These are phyloP conservation scores for Adrianichthys oophorus DNA, from an alignment of 2,797 vertebrate genomes.

Conservation along the genomic window DNA sequence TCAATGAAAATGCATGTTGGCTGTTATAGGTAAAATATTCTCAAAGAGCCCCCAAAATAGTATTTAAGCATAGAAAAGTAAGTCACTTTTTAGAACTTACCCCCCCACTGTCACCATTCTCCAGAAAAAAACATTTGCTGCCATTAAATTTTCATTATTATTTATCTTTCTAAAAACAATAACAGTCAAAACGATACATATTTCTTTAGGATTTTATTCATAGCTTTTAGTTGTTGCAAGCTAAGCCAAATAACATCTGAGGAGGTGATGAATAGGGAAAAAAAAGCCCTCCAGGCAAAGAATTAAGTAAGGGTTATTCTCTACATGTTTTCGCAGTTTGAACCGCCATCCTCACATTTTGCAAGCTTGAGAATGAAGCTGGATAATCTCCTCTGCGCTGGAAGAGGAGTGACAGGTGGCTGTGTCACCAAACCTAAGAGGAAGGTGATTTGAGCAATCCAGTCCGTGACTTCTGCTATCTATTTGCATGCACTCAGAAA, in stretches of 20 bases:
- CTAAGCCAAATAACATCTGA: slow-evolving; percentile 8
- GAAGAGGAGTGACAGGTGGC: slow-evolving; percentile 80
- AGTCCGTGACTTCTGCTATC: slow-evolving; percentile 45
- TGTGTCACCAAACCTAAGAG: slow-evolving; percentile 75
- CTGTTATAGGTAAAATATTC: too few species aligned
- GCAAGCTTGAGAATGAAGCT: slow-evolving; percentile 66
- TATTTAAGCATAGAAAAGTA: too few species aligned
- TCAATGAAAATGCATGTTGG: too few species aligned
- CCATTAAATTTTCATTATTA: too few species aligned
- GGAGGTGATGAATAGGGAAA: slow-evolving; percentile 69
- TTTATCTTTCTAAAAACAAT: too few species aligned
- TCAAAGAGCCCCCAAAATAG: too few species aligned
- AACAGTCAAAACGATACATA: too few species aligned
- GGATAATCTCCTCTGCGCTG: slow-evolving; percentile 76
- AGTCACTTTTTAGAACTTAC: too few species aligned
- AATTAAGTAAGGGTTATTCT: slow-evolving; percentile 72
- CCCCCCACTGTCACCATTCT: too few species aligned
- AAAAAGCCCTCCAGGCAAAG: slow-evolving; percentile 51
- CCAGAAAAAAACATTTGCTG: too few species aligned
- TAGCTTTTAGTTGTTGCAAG: too few species aligned
- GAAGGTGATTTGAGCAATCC: slow-evolving; percentile 62
- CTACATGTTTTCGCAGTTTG: slow-evolving; percentile 57
- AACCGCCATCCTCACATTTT: slow-evolving; percentile 74
- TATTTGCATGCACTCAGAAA: slow-evolving; percentile 38
- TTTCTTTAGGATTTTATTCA: too few species aligned